Percentiles rank a stretch among this genome's conserved stretches.
Conservation (phyloP, 1,140 invertebrate species). For the Meteorus sp. region DNA sequence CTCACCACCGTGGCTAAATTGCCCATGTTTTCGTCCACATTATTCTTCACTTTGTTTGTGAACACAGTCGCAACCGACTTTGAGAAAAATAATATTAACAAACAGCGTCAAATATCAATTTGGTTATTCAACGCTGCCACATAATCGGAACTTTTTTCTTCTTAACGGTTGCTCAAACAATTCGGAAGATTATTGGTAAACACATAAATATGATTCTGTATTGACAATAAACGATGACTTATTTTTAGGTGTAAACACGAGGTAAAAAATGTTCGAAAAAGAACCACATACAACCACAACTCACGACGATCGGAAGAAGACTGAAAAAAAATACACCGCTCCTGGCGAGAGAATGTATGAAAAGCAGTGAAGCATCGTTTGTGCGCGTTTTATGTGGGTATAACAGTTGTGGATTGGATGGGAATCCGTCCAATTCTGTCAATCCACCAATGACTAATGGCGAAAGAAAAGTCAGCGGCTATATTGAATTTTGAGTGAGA, state of each 20-base stretch:
- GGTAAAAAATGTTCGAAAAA: constrained; percentile 24
- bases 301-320: constrained; percentile 35
- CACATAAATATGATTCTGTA: too few relatives aligned
- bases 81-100: not conserved
- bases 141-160: not conserved
- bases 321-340: constrained; percentile 31
- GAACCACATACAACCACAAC: constrained; percentile 29
- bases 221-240: too few relatives aligned
- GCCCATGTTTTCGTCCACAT: constrained; percentile 52
- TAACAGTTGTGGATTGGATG: too few relatives aligned
- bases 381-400: not conserved
- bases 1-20: constrained; percentile 51
- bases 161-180: not conserved
- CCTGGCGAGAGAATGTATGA: not conserved
- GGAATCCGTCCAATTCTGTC: too few relatives aligned
- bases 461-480: too few relatives aligned
- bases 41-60: constrained; percentile 27
- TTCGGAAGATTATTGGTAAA: too few relatives aligned
- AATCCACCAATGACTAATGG: too few relatives aligned
- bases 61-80: too few relatives aligned
- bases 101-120: not conserved
- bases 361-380: constrained; percentile 22
- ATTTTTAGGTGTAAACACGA: too few relatives aligned
- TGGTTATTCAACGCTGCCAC: not conserved
- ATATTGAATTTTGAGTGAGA: too few relatives aligned